These are phyloP conservation scores for Esox lucius DNA, from an alignment of 2,797 vertebrate genomes.

Conservation along the genomic window DNA sequence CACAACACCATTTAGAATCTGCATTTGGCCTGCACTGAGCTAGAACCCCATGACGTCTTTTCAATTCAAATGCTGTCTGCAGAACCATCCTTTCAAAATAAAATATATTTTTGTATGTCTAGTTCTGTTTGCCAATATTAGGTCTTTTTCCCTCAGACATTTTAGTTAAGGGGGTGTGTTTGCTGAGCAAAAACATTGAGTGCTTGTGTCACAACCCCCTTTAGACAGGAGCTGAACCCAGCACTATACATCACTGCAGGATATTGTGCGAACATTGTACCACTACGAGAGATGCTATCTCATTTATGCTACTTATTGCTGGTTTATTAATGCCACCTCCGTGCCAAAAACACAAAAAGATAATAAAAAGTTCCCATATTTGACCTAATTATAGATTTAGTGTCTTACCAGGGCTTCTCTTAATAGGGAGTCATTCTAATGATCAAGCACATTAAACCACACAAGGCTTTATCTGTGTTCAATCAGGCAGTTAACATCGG, in stretches of 20 bases:
- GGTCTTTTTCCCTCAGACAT: background rate
- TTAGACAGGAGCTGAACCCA: background rate
- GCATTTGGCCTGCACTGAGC: background rate
- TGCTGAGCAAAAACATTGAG: background rate
- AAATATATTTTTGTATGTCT: background rate
- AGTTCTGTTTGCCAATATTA: slow-evolving; percentile 2
- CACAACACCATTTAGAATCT: background rate
- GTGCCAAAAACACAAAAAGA: background rate
- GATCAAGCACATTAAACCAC: background rate
- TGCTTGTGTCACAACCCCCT: background rate
- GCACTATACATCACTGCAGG: background rate
- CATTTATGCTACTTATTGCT: background rate
- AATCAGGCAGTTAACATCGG: background rate
- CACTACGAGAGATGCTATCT: background rate
- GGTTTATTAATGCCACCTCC: no score
- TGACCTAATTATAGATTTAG: background rate
- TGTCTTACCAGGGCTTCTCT: background rate
- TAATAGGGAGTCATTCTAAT: background rate
- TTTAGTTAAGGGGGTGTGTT: background rate
- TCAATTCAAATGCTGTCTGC: background rate
- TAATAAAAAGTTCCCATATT: no score
- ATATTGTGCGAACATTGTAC: background rate
- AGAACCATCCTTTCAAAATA: background rate
- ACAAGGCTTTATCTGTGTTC: no score
- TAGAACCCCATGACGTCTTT: background rate